Conservation (phyloP, 1,140 invertebrate genomes). For the Bombus breviceps region DNA sequence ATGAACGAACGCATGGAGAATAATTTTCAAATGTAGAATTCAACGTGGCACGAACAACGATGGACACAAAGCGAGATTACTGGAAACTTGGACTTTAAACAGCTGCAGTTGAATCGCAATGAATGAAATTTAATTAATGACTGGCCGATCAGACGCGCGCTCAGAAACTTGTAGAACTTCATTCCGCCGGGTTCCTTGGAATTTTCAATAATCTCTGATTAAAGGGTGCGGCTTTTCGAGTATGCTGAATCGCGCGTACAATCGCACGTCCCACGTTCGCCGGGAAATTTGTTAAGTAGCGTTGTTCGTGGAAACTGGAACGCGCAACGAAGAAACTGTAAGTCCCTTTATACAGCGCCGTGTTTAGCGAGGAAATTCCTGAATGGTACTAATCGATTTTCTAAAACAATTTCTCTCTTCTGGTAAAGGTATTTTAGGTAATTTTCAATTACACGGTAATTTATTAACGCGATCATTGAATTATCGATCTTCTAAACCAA, state of each 20-base stretch:
- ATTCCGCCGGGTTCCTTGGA: neutral
- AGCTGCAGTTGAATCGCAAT: neutral
- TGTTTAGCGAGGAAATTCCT: neutral
- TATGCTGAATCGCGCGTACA: neutral
- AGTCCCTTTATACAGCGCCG: too few species aligned
- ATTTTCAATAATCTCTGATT: conserved; percentile 30
- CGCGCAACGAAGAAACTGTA: neutral
- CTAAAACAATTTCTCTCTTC: neutral
- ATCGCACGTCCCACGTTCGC: neutral
- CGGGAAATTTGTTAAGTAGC: neutral
- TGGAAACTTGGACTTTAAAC: neutral
- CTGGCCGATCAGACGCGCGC: neutral
- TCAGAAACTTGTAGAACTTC: conserved; percentile 20
- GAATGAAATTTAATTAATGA: conserved; percentile 31
- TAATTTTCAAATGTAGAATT: too few species aligned
- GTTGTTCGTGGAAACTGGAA: neutral
- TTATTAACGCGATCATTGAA: too few species aligned
- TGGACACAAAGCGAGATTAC: too few species aligned
- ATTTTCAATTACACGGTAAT: neutral
- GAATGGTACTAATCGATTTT: neutral
- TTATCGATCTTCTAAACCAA: too few species aligned
- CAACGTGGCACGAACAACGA: too few species aligned
- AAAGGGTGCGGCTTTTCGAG: neutral
- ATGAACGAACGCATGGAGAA: too few species aligned
- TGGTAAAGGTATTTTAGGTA: neutral